Base-by-base conservation (phyloP, 2,888 invertebrate genomes). In the Galerucella nymphaeae region DNA sequence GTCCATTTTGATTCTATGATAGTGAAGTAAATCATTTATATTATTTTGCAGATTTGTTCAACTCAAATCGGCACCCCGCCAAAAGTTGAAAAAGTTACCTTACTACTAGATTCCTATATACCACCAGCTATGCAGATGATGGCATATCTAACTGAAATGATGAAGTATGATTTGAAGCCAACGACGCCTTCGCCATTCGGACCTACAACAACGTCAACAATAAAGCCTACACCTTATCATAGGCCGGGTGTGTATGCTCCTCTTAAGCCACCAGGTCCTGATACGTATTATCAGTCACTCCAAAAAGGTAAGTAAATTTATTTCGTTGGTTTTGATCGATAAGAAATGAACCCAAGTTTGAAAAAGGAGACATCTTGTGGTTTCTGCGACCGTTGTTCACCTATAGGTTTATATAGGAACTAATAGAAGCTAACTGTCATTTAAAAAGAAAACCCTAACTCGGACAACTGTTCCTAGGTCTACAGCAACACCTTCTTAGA, bases 121-220 rank as follows among this genome's bases (percentile, higher is more conserved):
- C 92, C 92, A 1, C 92, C 92, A 0, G 89, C 90, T 0, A 92
- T 92, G 91, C 92, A 92, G 83, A 88, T 92, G 59, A 89, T 91
- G 69, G 90, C 90, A 0, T 89, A 91, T 78, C 84, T 90, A 20
- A 90, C 90, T 0, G 91, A 91, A 82, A 87, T 90, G 77, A 90
- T 91, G 90, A 88, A 90, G 8, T 91, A 87, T 81, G 90, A 90
- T 65, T 67, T 86, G 50, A 82, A 84, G 83, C 78, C 86, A 53
- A 65, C 71, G 23, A 70, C 74, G 4, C 64, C 65, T 8, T 70
- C 73, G 16, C 62, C 71, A 13, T 65, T 53, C 5, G 74, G 74
- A 9, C 66, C 76, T 64, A 83, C 82, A 2, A 83, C 82, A 2
- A 82, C 83, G 2, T 79, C 84, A 4, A 84, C 83, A 11, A 66